A percentile compares a stretch with the other conserved stretches of the same genome.
Conservation (phyloP, 2,888 invertebrate genomes). For the Ophraella communa region DNA sequence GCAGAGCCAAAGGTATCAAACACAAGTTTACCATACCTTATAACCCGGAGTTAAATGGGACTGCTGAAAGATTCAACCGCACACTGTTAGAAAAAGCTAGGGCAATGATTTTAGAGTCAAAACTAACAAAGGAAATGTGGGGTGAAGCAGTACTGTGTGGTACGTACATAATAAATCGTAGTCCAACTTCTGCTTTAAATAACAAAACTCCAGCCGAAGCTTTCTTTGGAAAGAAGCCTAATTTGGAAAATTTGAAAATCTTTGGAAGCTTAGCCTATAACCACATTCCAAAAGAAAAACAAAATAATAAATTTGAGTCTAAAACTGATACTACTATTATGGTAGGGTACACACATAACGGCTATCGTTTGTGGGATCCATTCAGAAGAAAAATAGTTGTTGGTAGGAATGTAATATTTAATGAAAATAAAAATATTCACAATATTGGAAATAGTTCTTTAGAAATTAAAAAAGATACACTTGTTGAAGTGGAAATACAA, state of each 20-base stretch:
- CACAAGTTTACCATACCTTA: background rate
- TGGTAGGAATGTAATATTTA: background rate
- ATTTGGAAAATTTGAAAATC: background rate
- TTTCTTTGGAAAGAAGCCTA: too few relatives aligned
- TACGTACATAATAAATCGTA: conserved; percentile 2
- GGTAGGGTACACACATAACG: background rate
- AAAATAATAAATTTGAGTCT: conserved; percentile 9
- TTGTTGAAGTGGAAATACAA: background rate
- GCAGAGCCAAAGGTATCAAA: background rate
- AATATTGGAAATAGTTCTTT: background rate
- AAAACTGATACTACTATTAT: background rate
- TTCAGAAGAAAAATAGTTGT: background rate
- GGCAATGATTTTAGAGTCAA: conserved; percentile 1
- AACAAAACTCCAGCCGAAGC: too few relatives aligned
- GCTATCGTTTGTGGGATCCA: too few relatives aligned
- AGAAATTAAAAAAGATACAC: background rate
- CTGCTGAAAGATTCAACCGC: background rate
- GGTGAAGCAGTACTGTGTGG: conserved; percentile 2
- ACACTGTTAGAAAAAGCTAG: conserved; percentile 8
- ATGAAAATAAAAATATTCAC: background rate
- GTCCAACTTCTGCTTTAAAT: conserved; percentile 1
- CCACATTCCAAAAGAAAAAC: conserved; percentile 9
- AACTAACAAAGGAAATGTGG: conserved; percentile 3
- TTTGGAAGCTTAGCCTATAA: conserved; percentile 12
- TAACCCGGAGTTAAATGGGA: conserved; percentile 4